Base-by-base conservation (phyloP, 2,888 invertebrate species). In the Cheilosia soror region DNA sequence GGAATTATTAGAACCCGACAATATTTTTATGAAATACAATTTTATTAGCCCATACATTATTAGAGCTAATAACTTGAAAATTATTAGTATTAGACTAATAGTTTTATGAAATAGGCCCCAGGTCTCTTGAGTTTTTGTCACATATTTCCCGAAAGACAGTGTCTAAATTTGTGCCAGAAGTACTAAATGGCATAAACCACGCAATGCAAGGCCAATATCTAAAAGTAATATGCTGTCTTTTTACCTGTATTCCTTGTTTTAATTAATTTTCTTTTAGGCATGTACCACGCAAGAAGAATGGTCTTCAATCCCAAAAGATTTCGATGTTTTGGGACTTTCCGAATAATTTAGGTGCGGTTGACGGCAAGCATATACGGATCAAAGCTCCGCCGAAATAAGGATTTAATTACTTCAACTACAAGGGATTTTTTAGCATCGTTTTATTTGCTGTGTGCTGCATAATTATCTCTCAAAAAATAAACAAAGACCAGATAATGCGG, bases 41-140 rank as follows among this genome's bases (percentile, higher is more conserved):
- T n/a, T n/a, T n/a, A n/a, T n/a, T n/a, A n/a, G n/a, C n/a, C n/a
- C n/a, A n/a, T n/a, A n/a, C n/a, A n/a, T n/a, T n/a, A n/a, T n/a
- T n/a, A n/a, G n/a, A n/a, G n/a, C n/a, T n/a, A n/a, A n/a, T n/a
- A n/a, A n/a, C n/a, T n/a, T n/a, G n/a, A n/a, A n/a, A n/a, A n/a
- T n/a, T n/a, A n/a, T n/a, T n/a, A n/a, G n/a, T n/a, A n/a, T n/a
- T n/a, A n/a, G n/a, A n/a, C n/a, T n/a, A n/a, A n/a, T n/a, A n/a
- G n/a, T n/a, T n/a, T n/a, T n/a, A n/a, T n/a, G n/a, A n/a, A n/a
- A n/a, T n/a, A n/a, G n/a, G n/a, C n/a, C n/a, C n/a, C n/a, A 42
- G 68, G 11, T 58, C 58, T 9, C 49, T 71, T 13, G 49, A 71
- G 49, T 29, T 49, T 71, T 53, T 57, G 37, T 68, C 68, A 0